Evolutionary conservation across 30 jellyfish, hydroid and myxozoan genomes (phyloP).

Genomic region (Aurelia sp.): DNA sequence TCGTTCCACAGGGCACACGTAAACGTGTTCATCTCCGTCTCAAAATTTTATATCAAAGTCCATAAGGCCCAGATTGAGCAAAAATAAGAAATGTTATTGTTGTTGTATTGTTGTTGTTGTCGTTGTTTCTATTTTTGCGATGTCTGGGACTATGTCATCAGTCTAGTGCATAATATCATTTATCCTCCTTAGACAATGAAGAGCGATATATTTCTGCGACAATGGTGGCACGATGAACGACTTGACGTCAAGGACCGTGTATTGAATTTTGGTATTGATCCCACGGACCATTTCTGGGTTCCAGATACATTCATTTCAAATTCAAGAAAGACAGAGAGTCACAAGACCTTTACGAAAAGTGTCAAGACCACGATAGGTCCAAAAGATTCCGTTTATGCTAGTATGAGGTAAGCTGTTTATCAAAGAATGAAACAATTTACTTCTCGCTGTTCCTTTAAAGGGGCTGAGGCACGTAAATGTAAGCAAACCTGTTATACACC

Average conservation of each 20-base stretch:
- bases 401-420: constrained; percentile 29
- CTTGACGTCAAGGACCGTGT: constrained; percentile 18
- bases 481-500: too few species aligned
- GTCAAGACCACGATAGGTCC: constrained; percentile 50
- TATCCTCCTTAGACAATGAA: constrained; percentile 30
- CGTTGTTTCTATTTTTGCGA: too few species aligned
- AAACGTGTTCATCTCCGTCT: too few species aligned
- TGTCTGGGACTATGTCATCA: too few species aligned
- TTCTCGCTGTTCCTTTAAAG: too few species aligned
- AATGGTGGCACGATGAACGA: constrained; percentile 61
- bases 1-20: too few species aligned
- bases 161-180: too few species aligned
- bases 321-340: constrained; percentile 59
- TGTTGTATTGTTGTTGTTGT: too few species aligned
- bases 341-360: constrained; percentile 37
- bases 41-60: too few species aligned
- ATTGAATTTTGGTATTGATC: constrained; percentile 29
- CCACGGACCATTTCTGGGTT: constrained; percentile 55
- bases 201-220: constrained; percentile 56
- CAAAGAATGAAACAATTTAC: not conserved
- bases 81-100: too few species aligned
- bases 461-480: too few species aligned
- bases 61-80: too few species aligned
- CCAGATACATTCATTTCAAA: constrained; percentile 65
- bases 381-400: constrained; percentile 48